Evolutionary conservation across 2,797 vertebrate species (phyloP), one percentile per base, ranked within the genome.

Genomic region (Pseudomugil tenellus): DNA sequence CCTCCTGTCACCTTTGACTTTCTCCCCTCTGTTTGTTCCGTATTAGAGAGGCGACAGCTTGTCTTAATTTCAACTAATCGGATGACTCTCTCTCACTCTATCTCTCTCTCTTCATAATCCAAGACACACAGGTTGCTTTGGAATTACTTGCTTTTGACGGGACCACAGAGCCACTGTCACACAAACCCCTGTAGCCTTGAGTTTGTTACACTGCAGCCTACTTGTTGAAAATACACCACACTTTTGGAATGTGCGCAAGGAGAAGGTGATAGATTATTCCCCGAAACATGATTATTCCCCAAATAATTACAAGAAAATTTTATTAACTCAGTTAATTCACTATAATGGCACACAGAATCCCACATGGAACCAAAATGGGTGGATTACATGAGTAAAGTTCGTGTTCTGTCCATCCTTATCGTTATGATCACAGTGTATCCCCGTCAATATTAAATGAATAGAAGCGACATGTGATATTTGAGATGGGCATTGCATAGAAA

Each of bases 1-100:
- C 58, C 63, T 55, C 29, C 3, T 21, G 17, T 74, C 76, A 89
- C 85, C 88, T 90, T 82, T 89, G 87, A 91, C 89, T 91, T 87
- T 84, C 83, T 76, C 75, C 77, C 57, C 59, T 72, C 69, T 79
- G 69, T 67, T 68, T 75, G 69, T 56, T 64, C 65, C 57, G 66
- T 35, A 5, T 41, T 57, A 65, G 70, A 37, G 55, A 78, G 70
- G 87, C 53, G 57, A 91, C 91, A 92, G 91, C 89, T 92, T 91
- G 91, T 63, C 49, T 34, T 87, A 84, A 87, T 77, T 88, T 74
- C 72, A 79, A 72, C 76, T 92, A 92, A 92, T 92, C 84, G 90
- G 91, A 92, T 92, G 86, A 90, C 87, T 91, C 86, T 82, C 83
- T 77, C 68, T 80, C 53, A 49, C 57, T 72, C 84, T 19, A 4